These are phyloP conservation scores for Alentia gelatinosa DNA, from an alignment of 2,888 invertebrate species.

Conservation along the genomic window DNA sequence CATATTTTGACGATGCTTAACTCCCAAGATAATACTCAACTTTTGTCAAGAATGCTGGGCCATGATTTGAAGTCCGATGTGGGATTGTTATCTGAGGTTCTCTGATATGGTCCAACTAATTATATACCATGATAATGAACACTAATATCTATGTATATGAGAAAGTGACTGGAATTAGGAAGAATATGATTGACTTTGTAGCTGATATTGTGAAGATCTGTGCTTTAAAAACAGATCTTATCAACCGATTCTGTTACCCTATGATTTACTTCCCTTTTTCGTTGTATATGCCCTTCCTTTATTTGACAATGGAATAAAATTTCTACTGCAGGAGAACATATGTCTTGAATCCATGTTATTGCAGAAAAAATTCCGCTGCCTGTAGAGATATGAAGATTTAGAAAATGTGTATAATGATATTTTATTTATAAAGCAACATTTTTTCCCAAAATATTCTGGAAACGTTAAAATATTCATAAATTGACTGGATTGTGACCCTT, in stretches of 20 bases:
- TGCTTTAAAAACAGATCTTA: not conserved
- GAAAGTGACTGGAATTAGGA: not conserved
- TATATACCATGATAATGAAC: not conserved
- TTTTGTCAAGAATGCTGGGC: too few species aligned
- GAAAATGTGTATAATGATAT: too few species aligned
- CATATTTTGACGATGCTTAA: too few species aligned
- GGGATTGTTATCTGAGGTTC: not conserved
- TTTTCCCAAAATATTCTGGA: too few species aligned
- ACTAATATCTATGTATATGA: not conserved
- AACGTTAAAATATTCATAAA: too few species aligned
- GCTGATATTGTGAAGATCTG: not conserved
- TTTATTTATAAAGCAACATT: too few species aligned
- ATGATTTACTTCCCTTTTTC: conserved; percentile 7
- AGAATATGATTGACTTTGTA: not conserved
- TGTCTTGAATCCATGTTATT: too few species aligned
- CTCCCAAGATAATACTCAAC: too few species aligned
- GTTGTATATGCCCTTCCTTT: not conserved
- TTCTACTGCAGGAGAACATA: not conserved
- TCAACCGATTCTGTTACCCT: not conserved
- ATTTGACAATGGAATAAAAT: conserved; percentile 7
- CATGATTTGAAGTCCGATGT: not conserved
- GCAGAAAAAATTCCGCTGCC: too few species aligned
- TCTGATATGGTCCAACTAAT: not conserved
- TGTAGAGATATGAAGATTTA: too few species aligned
- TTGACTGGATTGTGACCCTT: too few species aligned